These are phyloP conservation scores for Ladona fulva DNA, from an alignment of 1,140 invertebrate species.

Conservation along the genomic window DNA sequence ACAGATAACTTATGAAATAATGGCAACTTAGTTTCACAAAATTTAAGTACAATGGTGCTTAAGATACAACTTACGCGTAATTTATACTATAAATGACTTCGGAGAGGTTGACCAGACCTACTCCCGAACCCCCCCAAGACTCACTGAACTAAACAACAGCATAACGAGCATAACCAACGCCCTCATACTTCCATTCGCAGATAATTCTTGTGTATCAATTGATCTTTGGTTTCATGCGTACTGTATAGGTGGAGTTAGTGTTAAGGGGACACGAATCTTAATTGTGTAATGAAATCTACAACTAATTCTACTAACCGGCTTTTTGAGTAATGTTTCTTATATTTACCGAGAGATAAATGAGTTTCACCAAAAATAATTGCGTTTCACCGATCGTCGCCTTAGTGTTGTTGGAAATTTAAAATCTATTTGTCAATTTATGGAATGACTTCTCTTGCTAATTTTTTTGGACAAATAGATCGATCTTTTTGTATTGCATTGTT, in stretches of 20 bases:
- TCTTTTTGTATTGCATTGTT: no score
- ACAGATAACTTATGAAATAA: not conserved
- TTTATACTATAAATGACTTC: not conserved
- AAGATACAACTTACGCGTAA: not conserved
- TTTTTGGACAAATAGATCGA: no score
- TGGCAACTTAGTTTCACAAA: not conserved
- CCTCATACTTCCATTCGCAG: conserved; percentile 7
- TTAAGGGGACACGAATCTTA: no score
- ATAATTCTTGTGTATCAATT: conserved; percentile 10
- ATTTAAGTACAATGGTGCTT: not conserved
- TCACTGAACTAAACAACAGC: conserved; percentile 9
- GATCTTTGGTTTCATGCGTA: not conserved
- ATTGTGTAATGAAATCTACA: no score
- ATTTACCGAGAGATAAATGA: no score
- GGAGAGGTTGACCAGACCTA: not conserved
- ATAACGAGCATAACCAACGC: conserved; percentile 4
- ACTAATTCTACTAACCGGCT: no score
- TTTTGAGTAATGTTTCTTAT: no score
- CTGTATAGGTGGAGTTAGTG: not conserved
- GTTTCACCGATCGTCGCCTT: no score
- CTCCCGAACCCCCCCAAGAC: conserved; percentile 4
- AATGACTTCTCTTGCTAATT: no score
- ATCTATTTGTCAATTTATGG: no score
- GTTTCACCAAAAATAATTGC: no score
- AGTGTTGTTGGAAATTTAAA: no score